These are phyloP conservation scores for Teleogryllus oceanicus DNA, from an alignment of 2,888 invertebrate species.

Conservation along the genomic window DNA sequence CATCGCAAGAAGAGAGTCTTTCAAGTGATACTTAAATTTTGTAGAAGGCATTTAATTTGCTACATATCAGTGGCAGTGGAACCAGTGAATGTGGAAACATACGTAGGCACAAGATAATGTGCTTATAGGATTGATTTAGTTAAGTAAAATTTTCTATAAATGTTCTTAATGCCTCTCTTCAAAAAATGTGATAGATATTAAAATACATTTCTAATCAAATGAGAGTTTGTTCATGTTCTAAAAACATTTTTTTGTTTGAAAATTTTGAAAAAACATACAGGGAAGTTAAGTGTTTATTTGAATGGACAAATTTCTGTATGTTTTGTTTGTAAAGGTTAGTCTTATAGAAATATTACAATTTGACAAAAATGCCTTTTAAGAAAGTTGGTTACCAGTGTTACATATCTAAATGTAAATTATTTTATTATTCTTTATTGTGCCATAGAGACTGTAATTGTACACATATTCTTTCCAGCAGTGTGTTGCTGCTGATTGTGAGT, in stretches of 20 bases:
- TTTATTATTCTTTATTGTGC: not conserved
- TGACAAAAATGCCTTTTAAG: not conserved
- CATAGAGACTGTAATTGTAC: not conserved
- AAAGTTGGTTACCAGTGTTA: not conserved
- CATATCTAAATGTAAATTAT: conserved; percentile 18
- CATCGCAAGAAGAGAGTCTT: not conserved
- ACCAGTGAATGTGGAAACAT: not conserved
- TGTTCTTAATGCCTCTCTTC: not conserved
- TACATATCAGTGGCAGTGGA: too few relatives aligned
- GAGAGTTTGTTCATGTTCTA: conserved; percentile 22
- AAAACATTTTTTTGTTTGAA: not conserved
- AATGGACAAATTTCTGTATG: conserved; percentile 20
- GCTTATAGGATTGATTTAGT: not conserved
- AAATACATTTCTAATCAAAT: conserved; percentile 12
- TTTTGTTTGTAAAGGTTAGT: conserved; percentile 21
- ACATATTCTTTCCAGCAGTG: too few relatives aligned
- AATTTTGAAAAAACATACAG: not conserved
- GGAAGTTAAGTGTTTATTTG: not conserved
- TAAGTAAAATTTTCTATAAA: not conserved
- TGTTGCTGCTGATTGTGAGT: too few relatives aligned
- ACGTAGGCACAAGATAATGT: not conserved
- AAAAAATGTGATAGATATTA: not conserved
- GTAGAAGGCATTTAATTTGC: too few relatives aligned
- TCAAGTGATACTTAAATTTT: not conserved
- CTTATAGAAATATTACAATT: not conserved